phyloP scores from a whole-genome alignment of 2,113 vertebrate species.

The Oriolus oriolus region DNA sequence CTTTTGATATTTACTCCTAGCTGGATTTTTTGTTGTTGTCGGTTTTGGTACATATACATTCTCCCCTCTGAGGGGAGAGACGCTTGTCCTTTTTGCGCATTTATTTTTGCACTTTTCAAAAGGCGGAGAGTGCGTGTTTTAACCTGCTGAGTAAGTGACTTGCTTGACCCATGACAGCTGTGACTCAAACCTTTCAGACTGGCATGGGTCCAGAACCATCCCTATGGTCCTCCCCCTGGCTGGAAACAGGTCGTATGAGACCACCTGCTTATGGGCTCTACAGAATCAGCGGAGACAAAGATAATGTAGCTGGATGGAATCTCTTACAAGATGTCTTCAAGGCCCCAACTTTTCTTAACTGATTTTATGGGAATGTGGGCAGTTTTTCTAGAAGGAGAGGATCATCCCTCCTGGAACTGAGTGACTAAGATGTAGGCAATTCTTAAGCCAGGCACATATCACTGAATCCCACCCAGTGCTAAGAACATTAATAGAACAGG shows the following conservation, averaged over 20 bases:
- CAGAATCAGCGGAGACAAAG: neutral
- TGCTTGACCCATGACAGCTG: neutral
- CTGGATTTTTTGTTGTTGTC: neutral
- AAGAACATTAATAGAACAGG: neutral
- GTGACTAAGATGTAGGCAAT: neutral
- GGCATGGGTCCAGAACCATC: neutral
- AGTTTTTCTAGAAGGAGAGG: neutral
- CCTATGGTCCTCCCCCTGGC: neutral
- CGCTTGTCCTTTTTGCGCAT: neutral
- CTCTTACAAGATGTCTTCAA: neutral
- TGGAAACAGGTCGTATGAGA: neutral
- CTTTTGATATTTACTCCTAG: neutral
- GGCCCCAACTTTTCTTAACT: neutral
- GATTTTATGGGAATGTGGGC: neutral
- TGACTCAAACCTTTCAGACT: neutral
- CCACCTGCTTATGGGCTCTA: neutral
- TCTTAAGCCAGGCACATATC: neutral
- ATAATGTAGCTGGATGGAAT: neutral
- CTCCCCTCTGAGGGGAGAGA: neutral
- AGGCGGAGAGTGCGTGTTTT: neutral
- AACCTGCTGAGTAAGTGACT: neutral
- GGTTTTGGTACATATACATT: neutral
- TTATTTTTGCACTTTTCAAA: neutral
- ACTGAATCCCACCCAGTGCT: neutral
- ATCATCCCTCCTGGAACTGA: neutral